Percentiles rank a stretch among this genome's conserved stretches.
Evolutionary conservation across 2,797 vertebrate species (phyloP).

Genomic region (Tokudaia muenninki): DNA sequence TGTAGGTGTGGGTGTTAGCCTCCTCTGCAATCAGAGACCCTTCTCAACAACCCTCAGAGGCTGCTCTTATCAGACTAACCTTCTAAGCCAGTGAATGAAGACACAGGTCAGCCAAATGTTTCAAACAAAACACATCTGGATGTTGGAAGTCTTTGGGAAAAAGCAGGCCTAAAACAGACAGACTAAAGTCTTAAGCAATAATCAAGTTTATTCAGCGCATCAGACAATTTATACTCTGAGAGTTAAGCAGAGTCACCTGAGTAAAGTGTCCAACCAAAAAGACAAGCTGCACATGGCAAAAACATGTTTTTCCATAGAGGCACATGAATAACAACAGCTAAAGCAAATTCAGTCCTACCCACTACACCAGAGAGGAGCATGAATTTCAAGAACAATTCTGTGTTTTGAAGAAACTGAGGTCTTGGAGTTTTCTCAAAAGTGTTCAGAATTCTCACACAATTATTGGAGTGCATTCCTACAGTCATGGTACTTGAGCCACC

Average conservation of each 20-base stretch:
- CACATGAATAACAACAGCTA: no score
- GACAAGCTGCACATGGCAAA: background rate
- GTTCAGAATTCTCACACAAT: background rate
- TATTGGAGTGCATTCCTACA: background rate
- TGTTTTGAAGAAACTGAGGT: background rate
- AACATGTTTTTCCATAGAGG: background rate
- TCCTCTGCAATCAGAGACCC: conserved; percentile 1
- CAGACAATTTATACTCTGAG: background rate
- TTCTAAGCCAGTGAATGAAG: background rate
- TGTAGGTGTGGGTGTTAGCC: background rate
- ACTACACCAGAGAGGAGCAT: background rate
- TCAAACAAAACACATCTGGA: conserved; percentile 12
- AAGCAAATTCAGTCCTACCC: background rate
- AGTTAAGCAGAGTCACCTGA: background rate
- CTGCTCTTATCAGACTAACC: conserved; percentile 14
- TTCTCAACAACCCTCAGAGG: background rate
- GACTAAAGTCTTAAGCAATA: no score
- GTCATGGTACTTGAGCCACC: background rate
- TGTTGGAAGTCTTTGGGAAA: background rate
- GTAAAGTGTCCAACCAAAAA: background rate
- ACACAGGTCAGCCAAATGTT: background rate
- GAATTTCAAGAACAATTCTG: background rate
- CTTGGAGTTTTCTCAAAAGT: background rate
- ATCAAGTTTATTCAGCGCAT: background rate
- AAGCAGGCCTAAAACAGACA: background rate